Evolutionary conservation across 2,888 invertebrate genomes (phyloP).

Genomic region (Sminthurinus aureus): DNA sequence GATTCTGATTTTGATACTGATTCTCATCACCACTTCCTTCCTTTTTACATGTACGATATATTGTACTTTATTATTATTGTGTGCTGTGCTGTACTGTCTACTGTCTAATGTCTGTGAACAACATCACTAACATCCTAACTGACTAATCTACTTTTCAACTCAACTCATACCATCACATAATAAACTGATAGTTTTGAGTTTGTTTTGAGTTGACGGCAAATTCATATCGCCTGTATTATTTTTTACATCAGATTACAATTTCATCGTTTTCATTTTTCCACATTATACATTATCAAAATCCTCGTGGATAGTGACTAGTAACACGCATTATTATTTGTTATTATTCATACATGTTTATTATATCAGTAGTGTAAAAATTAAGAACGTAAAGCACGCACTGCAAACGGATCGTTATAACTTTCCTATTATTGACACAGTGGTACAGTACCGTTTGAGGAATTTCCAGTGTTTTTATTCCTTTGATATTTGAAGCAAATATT

Average conservation of each 20-base stretch:
- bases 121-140: slow-evolving; percentile 27
- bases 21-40: slow-evolving; percentile 25
- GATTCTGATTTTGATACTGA: neutral
- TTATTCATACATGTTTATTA: too few relatives aligned
- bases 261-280: neutral
- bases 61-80: neutral
- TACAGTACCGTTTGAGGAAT: too few relatives aligned
- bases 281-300: neutral
- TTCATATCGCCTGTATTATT: neutral
- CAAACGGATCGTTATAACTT: too few relatives aligned
- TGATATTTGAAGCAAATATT: too few relatives aligned
- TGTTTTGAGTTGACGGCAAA: neutral
- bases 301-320: neutral
- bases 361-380: too few relatives aligned
- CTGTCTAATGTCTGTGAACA: neutral
- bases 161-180: neutral
- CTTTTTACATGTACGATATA: neutral
- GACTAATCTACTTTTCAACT: slow-evolving; percentile 29
- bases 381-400: too few relatives aligned
- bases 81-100: too few relatives aligned
- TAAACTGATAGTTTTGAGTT: neutral
- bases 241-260: neutral
- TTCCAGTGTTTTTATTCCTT: too few relatives aligned
- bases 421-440: too few relatives aligned
- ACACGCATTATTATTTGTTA: neutral